These are phyloP conservation scores for Columba janthina DNA, from an alignment of 2,113 vertebrate genomes.

Conservation along the genomic window DNA sequence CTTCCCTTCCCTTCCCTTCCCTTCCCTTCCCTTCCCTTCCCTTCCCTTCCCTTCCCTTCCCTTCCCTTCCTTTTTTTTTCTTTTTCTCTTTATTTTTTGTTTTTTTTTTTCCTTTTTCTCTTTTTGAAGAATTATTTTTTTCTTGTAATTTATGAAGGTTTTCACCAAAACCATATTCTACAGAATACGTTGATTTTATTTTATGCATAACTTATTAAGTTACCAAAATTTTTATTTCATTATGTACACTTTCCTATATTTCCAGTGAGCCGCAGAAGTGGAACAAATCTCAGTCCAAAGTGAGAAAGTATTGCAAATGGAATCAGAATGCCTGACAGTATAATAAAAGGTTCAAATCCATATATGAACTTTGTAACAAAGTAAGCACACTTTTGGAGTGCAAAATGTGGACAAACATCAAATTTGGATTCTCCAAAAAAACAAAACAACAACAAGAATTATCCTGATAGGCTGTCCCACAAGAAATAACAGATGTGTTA, in stretches of 20 bases:
- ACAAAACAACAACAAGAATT: neutral
- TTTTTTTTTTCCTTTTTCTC: no score
- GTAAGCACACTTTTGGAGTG: neutral
- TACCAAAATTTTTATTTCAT: neutral
- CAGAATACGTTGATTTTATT: neutral
- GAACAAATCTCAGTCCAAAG: neutral
- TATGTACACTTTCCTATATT: neutral
- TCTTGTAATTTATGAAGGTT: neutral
- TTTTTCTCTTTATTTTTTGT: no score
- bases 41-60: no score
- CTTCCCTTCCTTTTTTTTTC: no score
- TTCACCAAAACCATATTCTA: neutral
- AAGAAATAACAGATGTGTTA: neutral
- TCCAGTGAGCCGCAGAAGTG: neutral
- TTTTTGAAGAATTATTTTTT: neutral
- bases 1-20: no score
- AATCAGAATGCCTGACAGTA: neutral
- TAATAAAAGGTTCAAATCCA: neutral
- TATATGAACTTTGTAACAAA: neutral
- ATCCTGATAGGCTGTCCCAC: neutral
- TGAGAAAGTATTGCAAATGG: neutral
- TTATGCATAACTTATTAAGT: neutral
- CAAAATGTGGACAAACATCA: neutral
- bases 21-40: no score
- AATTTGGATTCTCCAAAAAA: neutral